phyloP scores from a whole-genome alignment of 1,140 invertebrate genomes.

The Pollicipes pollicipes region DNA sequence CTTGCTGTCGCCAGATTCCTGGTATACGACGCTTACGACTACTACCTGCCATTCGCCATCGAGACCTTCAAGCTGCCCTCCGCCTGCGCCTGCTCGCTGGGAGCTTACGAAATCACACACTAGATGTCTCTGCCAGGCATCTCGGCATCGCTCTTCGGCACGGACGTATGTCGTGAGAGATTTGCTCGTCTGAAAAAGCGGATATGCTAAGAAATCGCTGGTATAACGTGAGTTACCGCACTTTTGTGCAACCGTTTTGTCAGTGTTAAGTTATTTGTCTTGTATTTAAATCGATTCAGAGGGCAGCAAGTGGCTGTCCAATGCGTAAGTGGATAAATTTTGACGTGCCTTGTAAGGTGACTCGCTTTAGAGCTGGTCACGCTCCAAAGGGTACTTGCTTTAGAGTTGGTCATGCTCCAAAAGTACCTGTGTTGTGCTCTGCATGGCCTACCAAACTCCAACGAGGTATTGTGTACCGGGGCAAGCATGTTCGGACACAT shows the following conservation, averaged over 20 bases:
- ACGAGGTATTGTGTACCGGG: no score
- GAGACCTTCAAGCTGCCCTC: slow-evolving; percentile 20
- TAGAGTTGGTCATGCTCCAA: no score
- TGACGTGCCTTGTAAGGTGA: no score
- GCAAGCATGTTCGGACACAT: no score
- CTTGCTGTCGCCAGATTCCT: slow-evolving; percentile 19
- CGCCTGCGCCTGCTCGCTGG: slow-evolving; percentile 19
- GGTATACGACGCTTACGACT: slow-evolving; percentile 20
- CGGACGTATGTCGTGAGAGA: no score
- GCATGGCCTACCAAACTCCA: no score
- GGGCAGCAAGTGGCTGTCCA: background rate
- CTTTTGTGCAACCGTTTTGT: background rate
- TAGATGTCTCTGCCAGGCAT: slow-evolving; percentile 1
- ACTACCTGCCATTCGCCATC: slow-evolving; percentile 21
- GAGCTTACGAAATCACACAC: slow-evolving; percentile 12
- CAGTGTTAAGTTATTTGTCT: background rate
- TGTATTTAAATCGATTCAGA: background rate
- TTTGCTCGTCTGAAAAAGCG: background rate
- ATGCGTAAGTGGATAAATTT: no score
- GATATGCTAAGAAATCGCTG: background rate
- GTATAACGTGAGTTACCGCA: no score
- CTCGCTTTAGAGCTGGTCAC: no score
- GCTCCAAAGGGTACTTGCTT: no score
- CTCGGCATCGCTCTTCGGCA: no score
- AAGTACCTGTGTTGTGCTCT: no score